These are phyloP conservation scores for Drosophila robusta DNA, from an alignment of 2,888 invertebrate species.

Conservation along the genomic window DNA sequence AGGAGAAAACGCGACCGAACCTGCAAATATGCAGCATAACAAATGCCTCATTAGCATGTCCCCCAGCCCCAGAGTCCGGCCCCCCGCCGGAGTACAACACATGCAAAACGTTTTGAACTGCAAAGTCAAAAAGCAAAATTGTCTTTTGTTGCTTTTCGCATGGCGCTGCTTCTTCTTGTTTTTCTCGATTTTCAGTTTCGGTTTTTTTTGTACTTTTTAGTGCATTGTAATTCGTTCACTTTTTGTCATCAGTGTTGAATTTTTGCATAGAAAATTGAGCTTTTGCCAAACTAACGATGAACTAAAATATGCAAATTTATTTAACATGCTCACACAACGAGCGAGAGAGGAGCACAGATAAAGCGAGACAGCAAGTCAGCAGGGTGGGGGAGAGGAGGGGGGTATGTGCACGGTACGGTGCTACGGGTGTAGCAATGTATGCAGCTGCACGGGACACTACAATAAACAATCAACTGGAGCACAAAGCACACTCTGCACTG, in stretches of 20 bases:
- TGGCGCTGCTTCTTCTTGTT: slow-evolving; percentile 12
- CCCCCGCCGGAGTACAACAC: slow-evolving; percentile 15
- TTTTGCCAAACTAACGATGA: slow-evolving; percentile 82
- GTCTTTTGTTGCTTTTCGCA: slow-evolving; percentile 44
- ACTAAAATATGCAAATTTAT: slow-evolving; percentile 78
- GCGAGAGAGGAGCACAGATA: slow-evolving; percentile 23
- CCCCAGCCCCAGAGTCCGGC: neutral
- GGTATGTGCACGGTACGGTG: neutral
- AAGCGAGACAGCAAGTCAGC: neutral
- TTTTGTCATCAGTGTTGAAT: slow-evolving; percentile 69
- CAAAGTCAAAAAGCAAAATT: slow-evolving; percentile 53
- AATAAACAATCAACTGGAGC: slow-evolving; percentile 49
- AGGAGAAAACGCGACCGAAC: slow-evolving; percentile 25
- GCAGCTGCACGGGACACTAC: slow-evolving; percentile 36
- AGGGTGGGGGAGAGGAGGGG: neutral
- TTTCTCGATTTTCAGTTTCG: slow-evolving; percentile 8
- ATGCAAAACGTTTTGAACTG: slow-evolving; percentile 53
- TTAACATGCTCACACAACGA: slow-evolving; percentile 67
- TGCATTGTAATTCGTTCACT: slow-evolving; percentile 69
- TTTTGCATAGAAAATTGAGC: slow-evolving; percentile 79
- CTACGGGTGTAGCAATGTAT: slow-evolving; percentile 23
- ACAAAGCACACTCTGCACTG: slow-evolving; percentile 24
- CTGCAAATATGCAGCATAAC: slow-evolving; percentile 64
- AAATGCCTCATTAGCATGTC: slow-evolving; percentile 74
- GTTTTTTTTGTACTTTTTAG: slow-evolving; percentile 15